Percentiles rank a stretch among this genome's conserved stretches.
Conservation (phyloP, 1,140 invertebrate genomes). For the Hycleus cichorii region DNA sequence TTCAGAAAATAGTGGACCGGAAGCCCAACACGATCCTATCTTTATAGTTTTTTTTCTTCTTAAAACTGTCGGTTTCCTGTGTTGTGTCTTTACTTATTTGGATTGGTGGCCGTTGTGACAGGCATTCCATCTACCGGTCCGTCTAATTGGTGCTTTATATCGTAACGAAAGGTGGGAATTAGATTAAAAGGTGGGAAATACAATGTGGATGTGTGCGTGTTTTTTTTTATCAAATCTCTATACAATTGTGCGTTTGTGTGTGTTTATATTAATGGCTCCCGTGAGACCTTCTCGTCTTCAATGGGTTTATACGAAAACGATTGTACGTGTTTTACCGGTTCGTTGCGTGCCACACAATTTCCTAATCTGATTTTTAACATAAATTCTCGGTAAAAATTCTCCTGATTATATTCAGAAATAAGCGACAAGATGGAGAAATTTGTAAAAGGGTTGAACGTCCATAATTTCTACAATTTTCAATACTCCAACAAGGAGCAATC, state of each 20-base stretch:
- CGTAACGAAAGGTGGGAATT: conserved; percentile 21
- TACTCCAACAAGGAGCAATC: too few relatives aligned
- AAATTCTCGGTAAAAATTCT: too few relatives aligned
- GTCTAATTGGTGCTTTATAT: conserved; percentile 17
- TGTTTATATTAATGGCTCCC: conserved; percentile 18
- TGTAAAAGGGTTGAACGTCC: too few relatives aligned
- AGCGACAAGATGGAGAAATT: too few relatives aligned
- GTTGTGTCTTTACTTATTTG: background rate
- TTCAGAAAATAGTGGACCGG: background rate
- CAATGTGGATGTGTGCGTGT: background rate
- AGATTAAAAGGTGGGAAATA: conserved; percentile 20
- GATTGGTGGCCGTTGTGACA: conserved; percentile 19
- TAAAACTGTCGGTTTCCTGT: conserved; percentile 10
- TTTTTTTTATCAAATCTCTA: too few relatives aligned
- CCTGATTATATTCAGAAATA: too few relatives aligned
- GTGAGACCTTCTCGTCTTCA: conserved; percentile 8
- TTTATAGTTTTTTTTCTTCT: too few relatives aligned
- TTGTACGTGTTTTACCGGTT: too few relatives aligned
- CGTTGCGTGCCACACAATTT: too few relatives aligned
- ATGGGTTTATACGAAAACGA: background rate
- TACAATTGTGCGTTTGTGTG: too few relatives aligned
- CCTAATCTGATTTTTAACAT: too few relatives aligned
- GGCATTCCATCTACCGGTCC: background rate
- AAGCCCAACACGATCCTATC: conserved; percentile 8
- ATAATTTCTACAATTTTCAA: too few relatives aligned